phyloP scores from a whole-genome alignment of 2,888 invertebrate genomes.

The Trachelus tabidus region DNA sequence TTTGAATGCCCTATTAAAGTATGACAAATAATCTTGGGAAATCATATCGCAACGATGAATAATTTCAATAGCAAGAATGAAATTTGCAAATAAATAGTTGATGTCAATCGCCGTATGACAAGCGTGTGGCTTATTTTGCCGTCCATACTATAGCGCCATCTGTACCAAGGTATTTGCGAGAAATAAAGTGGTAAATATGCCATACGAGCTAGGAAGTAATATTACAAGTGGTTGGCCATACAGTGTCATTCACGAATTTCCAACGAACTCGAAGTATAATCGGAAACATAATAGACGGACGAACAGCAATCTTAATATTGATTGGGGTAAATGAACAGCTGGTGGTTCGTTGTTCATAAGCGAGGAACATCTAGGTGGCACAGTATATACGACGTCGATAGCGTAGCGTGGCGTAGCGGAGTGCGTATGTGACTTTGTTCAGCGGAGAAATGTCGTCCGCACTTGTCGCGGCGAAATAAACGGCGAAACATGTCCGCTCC shows the following conservation, averaged over 20 bases:
- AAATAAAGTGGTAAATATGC: not conserved
- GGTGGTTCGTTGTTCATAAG: not conserved
- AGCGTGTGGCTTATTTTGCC: not conserved
- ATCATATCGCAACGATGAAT: not conserved
- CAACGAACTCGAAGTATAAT: not conserved
- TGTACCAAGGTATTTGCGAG: not conserved
- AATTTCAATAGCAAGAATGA: not conserved
- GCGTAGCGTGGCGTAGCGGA: not conserved
- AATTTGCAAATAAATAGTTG: not conserved
- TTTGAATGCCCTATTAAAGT: too few species aligned
- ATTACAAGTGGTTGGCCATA: not conserved
- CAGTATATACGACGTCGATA: conserved; percentile 1
- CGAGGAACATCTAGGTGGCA: not conserved
- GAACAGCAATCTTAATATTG: not conserved
- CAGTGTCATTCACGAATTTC: not conserved
- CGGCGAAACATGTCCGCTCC: conserved; percentile 51
- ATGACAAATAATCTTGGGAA: not conserved
- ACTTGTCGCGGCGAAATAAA: conserved; percentile 31
- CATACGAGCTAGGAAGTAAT: not conserved
- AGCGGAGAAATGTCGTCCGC: conserved; percentile 38
- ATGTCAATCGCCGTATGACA: not conserved
- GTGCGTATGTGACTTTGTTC: conserved; percentile 41
- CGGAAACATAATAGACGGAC: not conserved
- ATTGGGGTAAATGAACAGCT: not conserved
- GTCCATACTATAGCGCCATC: not conserved